Evolutionary conservation across 2,888 invertebrate genomes (phyloP), one percentile per base, ranked within the genome.

Genomic region (Thelaira solivaga): DNA sequence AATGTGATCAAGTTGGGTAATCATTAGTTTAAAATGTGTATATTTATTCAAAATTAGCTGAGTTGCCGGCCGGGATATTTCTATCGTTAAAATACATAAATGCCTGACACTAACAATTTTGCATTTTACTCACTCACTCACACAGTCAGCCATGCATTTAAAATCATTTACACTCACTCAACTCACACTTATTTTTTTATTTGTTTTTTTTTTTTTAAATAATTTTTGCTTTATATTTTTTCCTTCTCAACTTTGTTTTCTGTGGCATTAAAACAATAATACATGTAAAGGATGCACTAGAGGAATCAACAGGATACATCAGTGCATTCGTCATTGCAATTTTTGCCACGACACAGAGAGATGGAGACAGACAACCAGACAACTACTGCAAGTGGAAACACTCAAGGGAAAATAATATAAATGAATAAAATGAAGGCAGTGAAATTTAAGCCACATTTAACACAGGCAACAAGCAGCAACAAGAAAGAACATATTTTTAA

Each of bases 301-400:
- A 53, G 53, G 55, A 73, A 75, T 75, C 62, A 75, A 77, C 77
- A 75, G 71, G 68, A 80, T 77, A 64, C 80, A 72, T 61, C 68
- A 65, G 62, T 43, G 45, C 80, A 81, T 79, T 76, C 80, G 67
- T 80, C 81, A 82, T 76, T 72, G 71, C 78, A 72, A 80, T 73
- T 80, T 24, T 57, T 39, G 22, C 26, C 49, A 59, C 49, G 49
- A 69, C 64, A 45, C 13, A 59, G 34, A 74, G 47, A 31, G 20
- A n/a, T n/a, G n/a, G n/a, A n/a, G n/a, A n/a, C 49, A 16, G 13
- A 31, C 4, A 31, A 39, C 31, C 68, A 39, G 64, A 20, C 55
- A 39, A 16, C 1, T 2, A 24, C 10, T 11, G 34, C 1, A 10
- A 49, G 16, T 62, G 29, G 8, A 41, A 53, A 53, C 24, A 16